Conservation (phyloP, 1,140 invertebrate species). For the Zaprionus ornatus region DNA sequence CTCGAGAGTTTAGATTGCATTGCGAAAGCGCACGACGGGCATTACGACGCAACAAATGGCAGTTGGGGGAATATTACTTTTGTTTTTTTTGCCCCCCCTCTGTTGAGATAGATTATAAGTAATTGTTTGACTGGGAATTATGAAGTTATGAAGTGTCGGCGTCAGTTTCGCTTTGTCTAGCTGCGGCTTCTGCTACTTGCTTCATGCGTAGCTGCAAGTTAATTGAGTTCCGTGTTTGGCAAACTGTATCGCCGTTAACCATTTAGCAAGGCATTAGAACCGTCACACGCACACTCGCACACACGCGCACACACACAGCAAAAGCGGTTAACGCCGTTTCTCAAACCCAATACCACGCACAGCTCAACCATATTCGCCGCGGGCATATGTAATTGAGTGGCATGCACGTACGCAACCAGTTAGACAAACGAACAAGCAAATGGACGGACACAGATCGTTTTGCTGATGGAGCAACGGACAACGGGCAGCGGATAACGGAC, state of each 20-base stretch:
- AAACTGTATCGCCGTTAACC: conserved; percentile 21
- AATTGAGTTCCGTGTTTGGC: conserved; percentile 56
- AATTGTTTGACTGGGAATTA: conserved; percentile 49
- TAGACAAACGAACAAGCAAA: conserved; percentile 5
- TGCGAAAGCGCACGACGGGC: conserved; percentile 35
- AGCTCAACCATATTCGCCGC: conserved; percentile 13
- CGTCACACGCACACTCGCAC: conserved; percentile 17
- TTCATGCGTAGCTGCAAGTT: conserved; percentile 15
- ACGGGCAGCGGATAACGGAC: neutral
- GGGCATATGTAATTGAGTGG: conserved; percentile 62
- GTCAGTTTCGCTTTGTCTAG: conserved; percentile 6
- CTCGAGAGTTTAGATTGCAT: conserved; percentile 44
- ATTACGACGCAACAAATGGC: conserved; percentile 11
- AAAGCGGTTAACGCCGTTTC: conserved; percentile 67
- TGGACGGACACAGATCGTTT: neutral
- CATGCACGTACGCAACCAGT: conserved; percentile 37
- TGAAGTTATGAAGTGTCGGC: conserved; percentile 49
- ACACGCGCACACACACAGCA: conserved; percentile 40
- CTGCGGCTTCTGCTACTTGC: neutral
- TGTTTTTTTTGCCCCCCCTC: conserved; percentile 3
- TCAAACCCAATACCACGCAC: conserved; percentile 13
- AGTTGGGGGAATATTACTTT: conserved; percentile 7
- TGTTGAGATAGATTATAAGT: conserved; percentile 49
- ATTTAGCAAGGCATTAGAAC: conserved; percentile 57
- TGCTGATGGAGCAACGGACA: neutral